phyloP scores from a whole-genome alignment of 2,888 invertebrate species.

The Lottia scabra region DNA sequence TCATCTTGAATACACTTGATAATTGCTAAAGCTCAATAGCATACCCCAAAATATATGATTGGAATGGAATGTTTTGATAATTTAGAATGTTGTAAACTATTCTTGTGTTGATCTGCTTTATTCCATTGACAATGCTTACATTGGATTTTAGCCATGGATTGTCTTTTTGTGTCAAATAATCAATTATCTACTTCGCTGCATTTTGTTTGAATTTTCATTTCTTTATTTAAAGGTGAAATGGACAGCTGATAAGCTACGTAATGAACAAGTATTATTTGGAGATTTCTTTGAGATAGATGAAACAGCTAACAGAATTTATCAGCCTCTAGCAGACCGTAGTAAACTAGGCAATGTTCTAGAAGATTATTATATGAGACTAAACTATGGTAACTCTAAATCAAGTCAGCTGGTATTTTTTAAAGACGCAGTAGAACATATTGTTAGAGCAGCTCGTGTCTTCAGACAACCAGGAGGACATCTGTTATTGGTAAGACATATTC shows the following conservation, averaged over 20 bases:
- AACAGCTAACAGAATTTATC: slow-evolving; percentile 50
- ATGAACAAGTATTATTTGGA: slow-evolving; percentile 63
- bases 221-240: slow-evolving; percentile 57
- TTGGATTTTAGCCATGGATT: too few relatives aligned
- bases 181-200: too few relatives aligned
- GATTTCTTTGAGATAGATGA: slow-evolving; percentile 64
- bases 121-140: too few relatives aligned
- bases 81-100: too few relatives aligned
- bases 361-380: slow-evolving; percentile 66
- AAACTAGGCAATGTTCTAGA: slow-evolving; percentile 63
- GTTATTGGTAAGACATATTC: slow-evolving; percentile 56
- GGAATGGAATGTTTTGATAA: too few relatives aligned
- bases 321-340: slow-evolving; percentile 61
- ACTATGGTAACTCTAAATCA: slow-evolving; percentile 59
- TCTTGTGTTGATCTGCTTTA: too few relatives aligned
- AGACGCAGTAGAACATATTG: slow-evolving; percentile 67
- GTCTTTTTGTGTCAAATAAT: too few relatives aligned
- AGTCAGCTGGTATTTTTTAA: slow-evolving; percentile 68
- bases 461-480: slow-evolving; percentile 68
- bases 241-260: slow-evolving; percentile 58
- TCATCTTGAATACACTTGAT: too few relatives aligned
- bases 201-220: too few relatives aligned
- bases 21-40: too few relatives aligned
- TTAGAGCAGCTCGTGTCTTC: slow-evolving; percentile 66
- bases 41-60: too few relatives aligned